Conservation (phyloP, 1,140 invertebrate genomes). For the Psilanteris sp. region DNA sequence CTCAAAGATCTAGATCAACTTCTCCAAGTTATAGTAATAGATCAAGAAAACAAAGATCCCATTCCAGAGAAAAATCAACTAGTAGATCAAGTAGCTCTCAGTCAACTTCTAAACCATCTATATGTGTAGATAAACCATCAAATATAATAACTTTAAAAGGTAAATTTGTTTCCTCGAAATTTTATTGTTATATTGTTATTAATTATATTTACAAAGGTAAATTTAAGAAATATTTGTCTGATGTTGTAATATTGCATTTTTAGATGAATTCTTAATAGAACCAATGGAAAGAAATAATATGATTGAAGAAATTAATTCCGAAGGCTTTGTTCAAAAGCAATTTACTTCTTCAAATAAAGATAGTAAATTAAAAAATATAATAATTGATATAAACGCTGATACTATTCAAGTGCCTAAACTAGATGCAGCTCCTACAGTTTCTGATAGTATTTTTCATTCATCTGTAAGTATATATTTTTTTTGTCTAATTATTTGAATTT, state of each 20-base stretch:
- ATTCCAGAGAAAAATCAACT: conserved; percentile 75
- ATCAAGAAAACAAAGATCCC: conserved; percentile 70
- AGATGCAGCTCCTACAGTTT: conserved; percentile 47
- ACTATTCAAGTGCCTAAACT: conserved; percentile 74
- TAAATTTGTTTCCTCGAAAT: too few relatives aligned
- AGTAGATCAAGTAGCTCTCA: conserved; percentile 77
- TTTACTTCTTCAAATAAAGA: conserved; percentile 73
- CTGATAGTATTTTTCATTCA: conserved; percentile 77
- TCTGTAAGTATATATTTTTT: conserved; percentile 69
- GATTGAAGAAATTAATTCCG: conserved; percentile 77
- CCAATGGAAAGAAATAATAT: conserved; percentile 70
- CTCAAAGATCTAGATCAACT: conserved; percentile 69
- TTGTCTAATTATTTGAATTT: background rate
- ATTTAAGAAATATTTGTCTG: too few relatives aligned
- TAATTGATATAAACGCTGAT: conserved; percentile 75
- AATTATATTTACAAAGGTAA: too few relatives aligned
- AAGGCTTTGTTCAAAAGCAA: conserved; percentile 75
- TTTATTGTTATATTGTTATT: too few relatives aligned
- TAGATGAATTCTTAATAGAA: conserved; percentile 75
- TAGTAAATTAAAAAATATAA: conserved; percentile 75
- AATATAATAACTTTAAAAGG: conserved; percentile 67
- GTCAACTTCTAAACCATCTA: conserved; percentile 68
- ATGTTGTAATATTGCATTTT: conserved; percentile 29
- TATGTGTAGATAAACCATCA: conserved; percentile 62
- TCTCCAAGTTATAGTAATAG: conserved; percentile 69